phyloP scores from a whole-genome alignment of 2,797 vertebrate genomes.

The Synanceia verrucosa region DNA sequence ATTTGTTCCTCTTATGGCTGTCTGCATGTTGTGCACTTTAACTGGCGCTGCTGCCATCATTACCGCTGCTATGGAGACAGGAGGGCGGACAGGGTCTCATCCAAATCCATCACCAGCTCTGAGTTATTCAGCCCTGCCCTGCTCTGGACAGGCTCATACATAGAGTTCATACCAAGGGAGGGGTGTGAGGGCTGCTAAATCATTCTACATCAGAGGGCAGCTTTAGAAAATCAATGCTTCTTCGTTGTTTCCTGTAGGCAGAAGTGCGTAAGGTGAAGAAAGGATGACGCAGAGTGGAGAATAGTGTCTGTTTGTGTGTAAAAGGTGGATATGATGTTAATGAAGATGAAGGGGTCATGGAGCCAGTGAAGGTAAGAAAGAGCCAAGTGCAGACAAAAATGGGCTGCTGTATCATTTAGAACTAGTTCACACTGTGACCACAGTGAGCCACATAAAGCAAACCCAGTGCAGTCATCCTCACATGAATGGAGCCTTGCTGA shows the following conservation, averaged over 20 bases:
- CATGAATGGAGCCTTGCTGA: conserved; percentile 40
- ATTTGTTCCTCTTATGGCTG: conserved; percentile 75
- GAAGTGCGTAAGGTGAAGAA: conserved; percentile 34
- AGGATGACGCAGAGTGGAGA: conserved; percentile 31
- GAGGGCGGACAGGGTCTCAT: conserved; percentile 75
- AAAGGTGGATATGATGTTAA: conserved; percentile 58
- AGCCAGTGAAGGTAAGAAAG: conserved; percentile 27
- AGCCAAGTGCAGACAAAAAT: conserved; percentile 29
- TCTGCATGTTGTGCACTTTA: conserved; percentile 72
- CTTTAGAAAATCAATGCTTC: conserved; percentile 72
- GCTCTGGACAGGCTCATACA: conserved; percentile 61
- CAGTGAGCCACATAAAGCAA: conserved; percentile 32
- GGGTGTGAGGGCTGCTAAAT: conserved; percentile 59
- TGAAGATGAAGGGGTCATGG: conserved; percentile 55
- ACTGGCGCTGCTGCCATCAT: conserved; percentile 77
- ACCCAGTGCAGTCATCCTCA: conserved; percentile 22
- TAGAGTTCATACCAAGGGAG: conserved; percentile 63
- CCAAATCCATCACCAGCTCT: conserved; percentile 76
- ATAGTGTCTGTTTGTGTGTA: conserved; percentile 28
- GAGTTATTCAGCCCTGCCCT: conserved; percentile 76
- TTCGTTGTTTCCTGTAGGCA: conserved; percentile 18
- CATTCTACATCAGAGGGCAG: conserved; percentile 67
- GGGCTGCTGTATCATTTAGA: conserved; percentile 7
- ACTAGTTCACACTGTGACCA: conserved; percentile 36
- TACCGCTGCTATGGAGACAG: conserved; percentile 74